These are phyloP conservation scores for Poecilia velifera DNA, from an alignment of 2,797 vertebrate species.

Conservation along the genomic window DNA sequence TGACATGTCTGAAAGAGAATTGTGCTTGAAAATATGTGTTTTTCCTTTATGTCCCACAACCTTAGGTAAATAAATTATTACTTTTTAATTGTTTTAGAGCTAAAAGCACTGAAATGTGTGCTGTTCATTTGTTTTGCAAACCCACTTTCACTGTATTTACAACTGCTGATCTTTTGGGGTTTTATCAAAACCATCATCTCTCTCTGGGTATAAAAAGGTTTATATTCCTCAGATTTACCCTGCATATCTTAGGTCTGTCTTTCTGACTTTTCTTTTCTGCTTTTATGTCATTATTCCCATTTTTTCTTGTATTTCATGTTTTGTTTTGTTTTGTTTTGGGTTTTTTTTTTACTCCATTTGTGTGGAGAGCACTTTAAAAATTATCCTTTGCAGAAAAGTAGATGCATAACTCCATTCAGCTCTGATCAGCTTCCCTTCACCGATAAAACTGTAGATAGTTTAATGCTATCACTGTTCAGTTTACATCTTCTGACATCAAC, in stretches of 20 bases:
- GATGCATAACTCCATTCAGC: not conserved
- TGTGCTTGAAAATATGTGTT: not conserved
- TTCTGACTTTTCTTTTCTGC: not conserved
- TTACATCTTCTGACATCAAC: not conserved
- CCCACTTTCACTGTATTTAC: not conserved
- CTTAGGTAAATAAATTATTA: not conserved
- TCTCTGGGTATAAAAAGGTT: not conserved
- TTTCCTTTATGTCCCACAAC: not conserved
- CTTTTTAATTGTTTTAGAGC: not conserved
- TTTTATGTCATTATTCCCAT: not conserved
- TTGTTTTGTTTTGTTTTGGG: not conserved
- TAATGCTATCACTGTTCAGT: not conserved
- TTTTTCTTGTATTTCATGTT: not conserved
- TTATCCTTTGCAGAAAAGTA: not conserved
- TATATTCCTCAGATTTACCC: not conserved
- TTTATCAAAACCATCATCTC: not conserved
- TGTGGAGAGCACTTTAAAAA: not conserved
- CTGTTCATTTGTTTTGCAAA: not conserved
- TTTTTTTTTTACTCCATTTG: not conserved
- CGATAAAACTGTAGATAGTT: constrained; percentile 6
- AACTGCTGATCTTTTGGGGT: not conserved
- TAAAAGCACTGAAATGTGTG: not conserved
- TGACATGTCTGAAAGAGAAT: not conserved
- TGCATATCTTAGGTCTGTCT: not conserved
- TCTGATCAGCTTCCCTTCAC: not conserved